Base-by-base conservation (phyloP, 37 sponge, comb jelly and placozoan species). In the Halisarca cf. caerulea region DNA sequence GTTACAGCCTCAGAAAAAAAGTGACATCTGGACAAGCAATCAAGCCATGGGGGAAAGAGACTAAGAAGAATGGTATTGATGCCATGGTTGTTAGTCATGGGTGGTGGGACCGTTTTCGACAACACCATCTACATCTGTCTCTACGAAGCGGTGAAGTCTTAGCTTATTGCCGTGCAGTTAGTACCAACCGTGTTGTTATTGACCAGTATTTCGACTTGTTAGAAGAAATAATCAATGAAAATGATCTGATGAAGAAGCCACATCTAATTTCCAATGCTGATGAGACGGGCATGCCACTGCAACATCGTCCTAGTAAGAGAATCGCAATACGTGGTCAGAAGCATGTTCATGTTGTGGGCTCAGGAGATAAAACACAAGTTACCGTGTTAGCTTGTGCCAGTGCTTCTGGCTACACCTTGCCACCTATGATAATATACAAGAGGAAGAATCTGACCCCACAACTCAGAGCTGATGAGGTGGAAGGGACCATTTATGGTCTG, bases 371-470 rank as follows among this genome's bases (percentile, higher is more conserved):
- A 37, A 28, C 72, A 30, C 72, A 71, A 30, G 28, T 79, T 8
- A 79, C 80, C 9, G 80, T 79, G 17, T 33, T 79, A 24, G 80
- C 80, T 32, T 79, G 80, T 47, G 80, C 59, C 33, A 79, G 57
- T 35, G 80, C 80, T 3, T 51, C 25, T 24, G 80, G 80, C 54
- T 71, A 71, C 38, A 71, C 39, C 37, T 33, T 32, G 23, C 72
- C 72, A 71, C 72, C 72, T 8, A 71, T 71, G 72, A 30, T 71
- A 23, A 71, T 71, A 9, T 71, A 30, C 41, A 30, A 71, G 32
- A 23, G 39, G 40, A 71, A 71, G 30, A 23, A 71, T 36, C 72
- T 71, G 5, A 23, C 23, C 3, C 14, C 30, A 23, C 32, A 82
- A 34, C 21, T 57, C 32, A 82, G 32, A n/a, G 23, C 25, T 20